Base-by-base conservation (phyloP, 2,113 vertebrate species). In the Gobio gobio region DNA sequence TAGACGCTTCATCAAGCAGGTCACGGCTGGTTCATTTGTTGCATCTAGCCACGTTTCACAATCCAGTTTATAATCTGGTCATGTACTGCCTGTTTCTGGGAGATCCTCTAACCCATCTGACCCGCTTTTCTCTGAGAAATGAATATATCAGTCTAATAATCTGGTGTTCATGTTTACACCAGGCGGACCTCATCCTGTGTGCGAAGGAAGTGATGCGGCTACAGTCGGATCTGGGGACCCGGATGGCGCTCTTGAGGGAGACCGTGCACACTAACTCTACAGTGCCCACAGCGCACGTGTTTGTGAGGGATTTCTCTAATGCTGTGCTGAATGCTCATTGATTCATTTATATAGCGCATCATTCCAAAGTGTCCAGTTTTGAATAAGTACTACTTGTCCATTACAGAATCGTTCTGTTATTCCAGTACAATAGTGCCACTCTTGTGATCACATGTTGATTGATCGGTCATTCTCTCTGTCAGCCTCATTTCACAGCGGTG, bases 401-500 rank as follows among this genome's bases (percentile, higher is more conserved):
- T 66, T 33, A 66, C 63, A 66, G 63, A 66, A 18, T 3, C 16
- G 18, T 18, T 68, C 3, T 10, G 33, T 40, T 10, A 10, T 68
- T 64, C 3, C 64, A 33, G 63, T 68, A 4, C 29, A 36, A 10
- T 18, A 68, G 8, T 20, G 64, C 16, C 64, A 20, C 18, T 1
- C 16, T 40, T 10, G 16, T 20, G 64, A 66, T 66, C 63, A 18
- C 64, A 66, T 36, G 29, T 36, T 9, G 14, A 66, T 36, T 36
- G 36, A 36, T 0, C 29, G 2, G 74, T 20, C 13, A n/a, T 47
- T 8, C 5, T 72, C 58, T 13, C 51, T 68, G 64, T 85, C 83
- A 99, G 98, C 97, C 98, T 45, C 89, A 95, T 66, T 99, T 99
- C 89, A 93, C 95, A 73, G 87, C 83, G 1, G 88, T 98, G 87